Percentiles rank a stretch among this genome's conserved stretches.
phyloP scores from a whole-genome alignment of 2,888 invertebrate species.

The Plebejus melissa region DNA sequence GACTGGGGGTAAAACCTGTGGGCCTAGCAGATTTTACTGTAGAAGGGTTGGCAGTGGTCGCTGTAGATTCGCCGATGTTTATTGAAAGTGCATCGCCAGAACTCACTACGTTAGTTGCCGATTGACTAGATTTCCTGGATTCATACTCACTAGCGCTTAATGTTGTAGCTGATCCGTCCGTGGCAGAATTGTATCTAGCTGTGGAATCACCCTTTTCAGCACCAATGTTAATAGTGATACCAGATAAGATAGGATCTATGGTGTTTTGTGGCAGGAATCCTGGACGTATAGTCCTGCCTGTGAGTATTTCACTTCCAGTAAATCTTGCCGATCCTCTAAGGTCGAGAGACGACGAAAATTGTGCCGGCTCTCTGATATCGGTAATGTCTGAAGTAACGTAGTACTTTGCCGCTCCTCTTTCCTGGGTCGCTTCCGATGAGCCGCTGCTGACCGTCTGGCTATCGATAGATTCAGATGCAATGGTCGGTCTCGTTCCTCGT shows the following conservation, averaged over 20 bases:
- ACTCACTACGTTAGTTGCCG: slow-evolving; percentile 28
- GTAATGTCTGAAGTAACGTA: slow-evolving; percentile 2
- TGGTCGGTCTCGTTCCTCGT: not conserved
- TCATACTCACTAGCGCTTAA: slow-evolving; percentile 35
- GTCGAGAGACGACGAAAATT: slow-evolving; percentile 1
- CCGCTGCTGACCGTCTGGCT: not conserved
- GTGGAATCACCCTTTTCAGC: slow-evolving; percentile 40
- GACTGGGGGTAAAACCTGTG: slow-evolving; percentile 40
- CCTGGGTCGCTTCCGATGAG: not conserved
- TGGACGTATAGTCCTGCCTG: slow-evolving; percentile 29
- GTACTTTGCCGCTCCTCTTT: slow-evolving; percentile 9
- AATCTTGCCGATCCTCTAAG: slow-evolving; percentile 4
- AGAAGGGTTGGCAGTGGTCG: slow-evolving; percentile 36
- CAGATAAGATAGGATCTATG: slow-evolving; percentile 37
- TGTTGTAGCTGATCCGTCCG: slow-evolving; percentile 38
- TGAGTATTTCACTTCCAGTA: slow-evolving; percentile 12
- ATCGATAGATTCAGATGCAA: not conserved
- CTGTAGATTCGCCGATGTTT: slow-evolving; percentile 37
- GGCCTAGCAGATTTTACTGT: slow-evolving; percentile 40
- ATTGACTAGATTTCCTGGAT: slow-evolving; percentile 35
- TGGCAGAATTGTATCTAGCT: slow-evolving; percentile 41
- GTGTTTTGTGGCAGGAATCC: slow-evolving; percentile 28
- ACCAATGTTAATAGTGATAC: slow-evolving; percentile 38
- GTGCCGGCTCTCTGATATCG: not conserved
- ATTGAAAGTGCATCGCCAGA: slow-evolving; percentile 33